Evolutionary conservation across 2,888 invertebrate genomes (phyloP).

Genomic region (Morpho deidamia): DNA sequence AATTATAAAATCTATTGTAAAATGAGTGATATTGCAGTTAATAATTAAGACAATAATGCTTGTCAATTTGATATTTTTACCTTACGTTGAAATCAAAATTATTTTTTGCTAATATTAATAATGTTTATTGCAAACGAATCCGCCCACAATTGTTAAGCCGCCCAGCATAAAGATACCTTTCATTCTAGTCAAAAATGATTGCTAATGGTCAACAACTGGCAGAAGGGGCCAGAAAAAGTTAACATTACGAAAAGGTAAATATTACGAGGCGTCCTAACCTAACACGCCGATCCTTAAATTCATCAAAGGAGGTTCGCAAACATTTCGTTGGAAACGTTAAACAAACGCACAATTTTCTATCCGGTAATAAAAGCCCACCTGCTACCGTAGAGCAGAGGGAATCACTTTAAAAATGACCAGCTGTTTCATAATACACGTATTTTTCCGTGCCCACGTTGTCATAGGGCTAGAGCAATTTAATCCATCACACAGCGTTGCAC

Average conservation of each 20-base stretch:
- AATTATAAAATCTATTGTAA: too few species aligned
- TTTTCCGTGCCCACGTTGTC: conserved; percentile 77
- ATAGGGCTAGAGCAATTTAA: conserved; percentile 78
- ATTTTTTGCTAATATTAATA: too few species aligned
- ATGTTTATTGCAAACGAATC: too few species aligned
- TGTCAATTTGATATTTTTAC: too few species aligned
- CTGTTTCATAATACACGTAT: conserved; percentile 76
- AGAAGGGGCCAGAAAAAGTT: conserved; percentile 12
- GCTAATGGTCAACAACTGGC: conserved; percentile 12
- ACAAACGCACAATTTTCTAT: conserved; percentile 56
- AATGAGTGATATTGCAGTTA: too few species aligned
- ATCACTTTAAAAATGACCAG: conserved; percentile 77
- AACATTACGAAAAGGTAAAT: conserved; percentile 31
- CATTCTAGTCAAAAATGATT: conserved; percentile 5
- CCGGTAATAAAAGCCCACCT: conserved; percentile 45
- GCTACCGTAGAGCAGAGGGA: conserved; percentile 71
- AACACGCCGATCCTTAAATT: conserved; percentile 60
- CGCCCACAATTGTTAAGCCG: too few species aligned
- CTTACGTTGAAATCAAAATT: too few species aligned
- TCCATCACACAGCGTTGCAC: conserved; percentile 68
- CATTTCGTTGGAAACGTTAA: conserved; percentile 45
- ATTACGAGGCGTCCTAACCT: conserved; percentile 54
- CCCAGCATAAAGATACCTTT: too few species aligned
- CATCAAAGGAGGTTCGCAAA: conserved; percentile 61
- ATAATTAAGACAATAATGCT: too few species aligned